A percentile compares a stretch with the other conserved stretches of the same genome.
phyloP scores from a whole-genome alignment of 1,140 invertebrate genomes.

The Drosophila malerkotliana region DNA sequence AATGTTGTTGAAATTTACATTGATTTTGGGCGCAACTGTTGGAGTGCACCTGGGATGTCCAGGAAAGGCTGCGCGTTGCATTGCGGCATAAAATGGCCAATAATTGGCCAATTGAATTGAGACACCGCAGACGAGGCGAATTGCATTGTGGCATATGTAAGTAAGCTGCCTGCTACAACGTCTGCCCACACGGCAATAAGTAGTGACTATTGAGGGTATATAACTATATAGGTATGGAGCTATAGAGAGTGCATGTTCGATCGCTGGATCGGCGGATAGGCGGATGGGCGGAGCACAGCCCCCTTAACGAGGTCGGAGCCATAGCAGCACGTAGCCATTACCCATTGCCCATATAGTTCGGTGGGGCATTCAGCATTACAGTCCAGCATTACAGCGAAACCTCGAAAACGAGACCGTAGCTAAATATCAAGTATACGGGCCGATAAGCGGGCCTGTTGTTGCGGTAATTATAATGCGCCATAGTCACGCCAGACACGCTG shows the following conservation, averaged over 20 bases:
- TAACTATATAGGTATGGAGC: neutral
- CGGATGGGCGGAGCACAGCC: slow-evolving; percentile 18
- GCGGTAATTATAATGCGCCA: slow-evolving; percentile 74
- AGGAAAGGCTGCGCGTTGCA: slow-evolving; percentile 27
- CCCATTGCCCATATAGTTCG: slow-evolving; percentile 2
- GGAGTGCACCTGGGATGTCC: slow-evolving; percentile 19
- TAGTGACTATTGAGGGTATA: slow-evolving; percentile 3
- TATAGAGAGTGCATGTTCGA: slow-evolving; percentile 5
- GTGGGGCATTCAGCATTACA: slow-evolving; percentile 8
- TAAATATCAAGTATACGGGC: slow-evolving; percentile 61
- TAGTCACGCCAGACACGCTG: slow-evolving; percentile 78
- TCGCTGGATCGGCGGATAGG: neutral
- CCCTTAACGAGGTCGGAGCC: slow-evolving; percentile 57
- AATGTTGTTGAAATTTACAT: slow-evolving; percentile 35
- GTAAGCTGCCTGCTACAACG: slow-evolving; percentile 15
- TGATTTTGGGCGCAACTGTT: slow-evolving; percentile 21
- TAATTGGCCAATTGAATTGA: slow-evolving; percentile 52
- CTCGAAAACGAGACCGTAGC: slow-evolving; percentile 56
- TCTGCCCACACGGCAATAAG: slow-evolving; percentile 30
- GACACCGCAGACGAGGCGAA: slow-evolving; percentile 12
- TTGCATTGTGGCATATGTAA: slow-evolving; percentile 7
- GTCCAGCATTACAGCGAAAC: slow-evolving; percentile 31
- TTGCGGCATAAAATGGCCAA: slow-evolving; percentile 36
- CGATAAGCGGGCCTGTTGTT: slow-evolving; percentile 18
- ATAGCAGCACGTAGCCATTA: slow-evolving; percentile 62